Evolutionary conservation across 2,888 invertebrate genomes (phyloP).

Genomic region (Digitonthophagus gazella): DNA sequence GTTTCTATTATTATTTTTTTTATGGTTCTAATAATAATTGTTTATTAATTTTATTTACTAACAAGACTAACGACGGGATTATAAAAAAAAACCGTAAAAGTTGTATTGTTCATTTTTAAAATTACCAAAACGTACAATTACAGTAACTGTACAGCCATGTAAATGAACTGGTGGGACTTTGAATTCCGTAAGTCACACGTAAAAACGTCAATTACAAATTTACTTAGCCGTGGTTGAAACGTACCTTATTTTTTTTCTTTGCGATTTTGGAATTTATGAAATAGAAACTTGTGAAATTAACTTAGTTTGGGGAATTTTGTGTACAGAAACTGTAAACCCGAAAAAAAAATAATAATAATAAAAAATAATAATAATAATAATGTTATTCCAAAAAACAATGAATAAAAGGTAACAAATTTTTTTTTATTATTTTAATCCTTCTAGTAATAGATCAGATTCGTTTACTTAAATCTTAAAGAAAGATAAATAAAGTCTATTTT

Average conservation of each 20-base stretch:
- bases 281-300: background rate
- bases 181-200: background rate
- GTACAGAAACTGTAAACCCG: conserved; percentile 17
- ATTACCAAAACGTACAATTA: conserved; percentile 24
- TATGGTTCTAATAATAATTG: background rate
- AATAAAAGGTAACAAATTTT: conserved; percentile 12
- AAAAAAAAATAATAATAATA: too few species aligned
- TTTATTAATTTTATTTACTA: too few species aligned
- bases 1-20: background rate
- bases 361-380: conserved; percentile 2
- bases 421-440: too few species aligned
- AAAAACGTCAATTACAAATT: conserved; percentile 10
- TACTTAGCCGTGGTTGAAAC: background rate
- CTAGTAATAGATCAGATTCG: too few species aligned
- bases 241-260: too few species aligned
- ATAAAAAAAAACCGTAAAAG: too few species aligned
- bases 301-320: background rate
- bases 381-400: conserved; percentile 2
- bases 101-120: conserved; percentile 22
- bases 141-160: conserved; percentile 22
- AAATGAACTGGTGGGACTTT: background rate
- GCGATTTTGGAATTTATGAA: too few species aligned
- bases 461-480: too few species aligned
- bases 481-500: too few species aligned
- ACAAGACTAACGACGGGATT: conserved; percentile 9